Conservation (phyloP, 2,888 invertebrate genomes). For the Uropetala carovei region DNA sequence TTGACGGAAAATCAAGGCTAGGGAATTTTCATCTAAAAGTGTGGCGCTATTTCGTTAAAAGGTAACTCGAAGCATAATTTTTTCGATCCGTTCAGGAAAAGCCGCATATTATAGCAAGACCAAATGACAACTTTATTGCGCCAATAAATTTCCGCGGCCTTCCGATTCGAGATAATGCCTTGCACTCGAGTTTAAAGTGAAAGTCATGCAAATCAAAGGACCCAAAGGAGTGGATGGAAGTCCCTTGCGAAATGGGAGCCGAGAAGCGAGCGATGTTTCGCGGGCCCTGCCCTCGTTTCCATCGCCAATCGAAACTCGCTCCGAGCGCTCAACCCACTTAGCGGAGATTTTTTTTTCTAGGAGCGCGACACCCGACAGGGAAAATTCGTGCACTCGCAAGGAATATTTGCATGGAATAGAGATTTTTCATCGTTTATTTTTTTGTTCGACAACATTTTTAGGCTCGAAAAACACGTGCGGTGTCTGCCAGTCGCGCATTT, state of each 20-base stretch:
- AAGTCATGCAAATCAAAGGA: conserved; percentile 18
- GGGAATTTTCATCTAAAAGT: background rate
- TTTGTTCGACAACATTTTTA: too few relatives aligned
- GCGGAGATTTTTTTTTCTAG: background rate
- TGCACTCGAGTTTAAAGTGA: background rate
- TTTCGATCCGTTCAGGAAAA: too few relatives aligned
- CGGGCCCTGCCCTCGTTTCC: conserved; percentile 38
- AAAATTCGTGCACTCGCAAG: background rate
- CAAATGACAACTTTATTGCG: conserved; percentile 34
- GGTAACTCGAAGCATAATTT: too few relatives aligned
- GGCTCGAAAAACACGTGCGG: too few relatives aligned
- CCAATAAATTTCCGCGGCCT: conserved; percentile 34
- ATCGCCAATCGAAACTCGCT: background rate
- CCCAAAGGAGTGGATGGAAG: background rate
- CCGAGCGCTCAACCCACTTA: background rate
- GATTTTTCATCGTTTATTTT: too few relatives aligned
- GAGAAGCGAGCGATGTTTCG: background rate
- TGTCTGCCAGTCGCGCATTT: too few relatives aligned
- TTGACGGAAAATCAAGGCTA: background rate
- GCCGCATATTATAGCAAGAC: background rate
- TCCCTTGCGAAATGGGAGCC: conserved; percentile 32
- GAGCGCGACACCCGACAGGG: background rate
- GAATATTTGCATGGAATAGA: background rate
- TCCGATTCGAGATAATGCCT: background rate
- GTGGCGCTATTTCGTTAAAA: background rate